Evolutionary conservation across 2,797 vertebrate genomes (phyloP), one percentile per base, ranked within the genome.

Genomic region (Xenopus petersii): DNA sequence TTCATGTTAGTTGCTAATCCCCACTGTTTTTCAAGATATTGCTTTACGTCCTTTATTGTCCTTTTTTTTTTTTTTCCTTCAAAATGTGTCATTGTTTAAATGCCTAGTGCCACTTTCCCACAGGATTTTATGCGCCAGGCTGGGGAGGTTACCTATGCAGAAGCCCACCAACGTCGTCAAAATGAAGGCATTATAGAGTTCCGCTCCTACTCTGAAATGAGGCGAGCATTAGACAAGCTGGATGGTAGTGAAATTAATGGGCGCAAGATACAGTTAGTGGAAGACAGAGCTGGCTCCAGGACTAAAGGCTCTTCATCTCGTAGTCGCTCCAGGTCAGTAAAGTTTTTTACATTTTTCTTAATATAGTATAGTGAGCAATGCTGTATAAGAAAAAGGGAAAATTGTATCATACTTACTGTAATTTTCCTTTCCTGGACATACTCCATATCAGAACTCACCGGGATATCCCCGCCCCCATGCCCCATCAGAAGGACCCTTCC

Each of bases 81-180:
- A 42, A 42, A 42, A 42, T 42, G 1, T 42, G 36, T 42, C 8
- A 9, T 42, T 42, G 36, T 42, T 36, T 36, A 36, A 36, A 36
- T 36, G 33, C 48, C 48, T 49, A 49, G 13, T 11, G 10, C 10
- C 10, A 9, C 11, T 51, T 56, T 74, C 74, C 70, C 80, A 75
- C 80, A 98, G 96, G 96, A 99, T 88, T 98, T 98, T 88, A 99
- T 99, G 97, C 95, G 97, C 83, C 96, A 99, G 88, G 96, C 96
- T n/a, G 97, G 97, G 75, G 97, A 99, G 83, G 97, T 99, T 82
- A 98, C 97, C 1, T 99, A 98, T 70, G 95, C 96, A 17, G 97
- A 99, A 89, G 96, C 97, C 83, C 96, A 99, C 84, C 96, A 97
- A 82, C 94, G 94, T 60, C 93, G 96, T 47, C 95, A 93, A 88